These are phyloP conservation scores for Limnephilus rhombicus DNA, from an alignment of 2,888 invertebrate species.

Conservation along the genomic window DNA sequence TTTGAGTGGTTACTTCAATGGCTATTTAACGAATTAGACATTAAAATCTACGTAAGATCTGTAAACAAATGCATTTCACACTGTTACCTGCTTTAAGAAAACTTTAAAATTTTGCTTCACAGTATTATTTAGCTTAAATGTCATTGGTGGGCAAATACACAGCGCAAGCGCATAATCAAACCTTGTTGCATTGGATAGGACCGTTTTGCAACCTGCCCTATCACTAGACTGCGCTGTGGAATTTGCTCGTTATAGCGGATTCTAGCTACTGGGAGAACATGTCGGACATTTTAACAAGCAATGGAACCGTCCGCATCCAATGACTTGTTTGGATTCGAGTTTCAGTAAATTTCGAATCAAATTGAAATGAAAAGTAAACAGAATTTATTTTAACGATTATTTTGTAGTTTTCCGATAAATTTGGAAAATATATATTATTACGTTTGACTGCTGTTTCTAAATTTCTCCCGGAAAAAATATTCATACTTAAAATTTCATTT, in stretches of 20 bases:
- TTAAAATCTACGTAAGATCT: background rate
- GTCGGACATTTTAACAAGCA: background rate
- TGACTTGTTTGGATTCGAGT: background rate
- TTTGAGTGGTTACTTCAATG: background rate
- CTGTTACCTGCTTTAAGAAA: too few relatives aligned
- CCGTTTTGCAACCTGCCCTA: background rate
- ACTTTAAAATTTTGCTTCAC: too few relatives aligned
- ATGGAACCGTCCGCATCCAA: background rate
- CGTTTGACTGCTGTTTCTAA: background rate
- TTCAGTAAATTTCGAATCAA: background rate
- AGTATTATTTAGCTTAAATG: too few relatives aligned
- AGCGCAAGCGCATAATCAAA: background rate
- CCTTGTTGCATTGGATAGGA: background rate
- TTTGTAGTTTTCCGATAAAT: background rate
- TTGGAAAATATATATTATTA: background rate
- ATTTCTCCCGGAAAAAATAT: background rate
- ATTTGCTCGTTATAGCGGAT: slow-evolving; percentile 51
- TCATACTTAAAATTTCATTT: background rate
- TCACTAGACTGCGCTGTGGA: background rate
- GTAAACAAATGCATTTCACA: background rate
- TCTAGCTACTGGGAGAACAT: slow-evolving; percentile 51
- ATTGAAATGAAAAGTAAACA: background rate
- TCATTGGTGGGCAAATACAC: too few relatives aligned
- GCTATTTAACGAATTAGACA: background rate
- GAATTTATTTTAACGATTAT: background rate